Evolutionary conservation across 2,797 vertebrate species (phyloP).

Genomic region (Micrastur ruficollis): DNA sequence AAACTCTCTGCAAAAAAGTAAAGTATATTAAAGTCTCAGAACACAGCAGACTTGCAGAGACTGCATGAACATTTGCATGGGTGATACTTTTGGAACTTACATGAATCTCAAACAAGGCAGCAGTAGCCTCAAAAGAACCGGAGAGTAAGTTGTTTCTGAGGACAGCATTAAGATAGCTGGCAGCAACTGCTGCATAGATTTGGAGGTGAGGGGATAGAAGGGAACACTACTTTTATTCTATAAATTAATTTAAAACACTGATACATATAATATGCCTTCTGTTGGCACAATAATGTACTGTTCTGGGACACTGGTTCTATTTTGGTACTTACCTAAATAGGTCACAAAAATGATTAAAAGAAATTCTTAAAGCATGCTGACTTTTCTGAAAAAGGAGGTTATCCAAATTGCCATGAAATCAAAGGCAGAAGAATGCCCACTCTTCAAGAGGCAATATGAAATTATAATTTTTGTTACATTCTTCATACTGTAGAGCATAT

Average conservation of each 20-base stretch:
- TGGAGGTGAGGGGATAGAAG: not conserved
- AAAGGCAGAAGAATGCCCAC: not conserved
- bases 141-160: not conserved
- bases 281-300: not conserved
- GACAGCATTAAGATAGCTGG: not conserved
- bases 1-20: not conserved
- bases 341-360: slow-evolving; percentile 5
- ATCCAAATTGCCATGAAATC: not conserved
- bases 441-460: not conserved
- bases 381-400: slow-evolving; percentile 1
- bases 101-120: not conserved
- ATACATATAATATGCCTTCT: not conserved
- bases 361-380: not conserved
- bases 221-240: not conserved
- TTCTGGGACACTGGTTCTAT: slow-evolving; percentile 33
- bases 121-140: not conserved
- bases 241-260: not conserved
- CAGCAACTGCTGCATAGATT: not conserved
- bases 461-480: not conserved
- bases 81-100: not conserved
- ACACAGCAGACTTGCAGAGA: not conserved
- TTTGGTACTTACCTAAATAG: slow-evolving; percentile 27
- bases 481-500: not conserved
- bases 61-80: not conserved
- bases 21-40: not conserved